Evolutionary conservation across 2,113 vertebrate species (phyloP).

Genomic region (Brienomyrus longianalis): DNA sequence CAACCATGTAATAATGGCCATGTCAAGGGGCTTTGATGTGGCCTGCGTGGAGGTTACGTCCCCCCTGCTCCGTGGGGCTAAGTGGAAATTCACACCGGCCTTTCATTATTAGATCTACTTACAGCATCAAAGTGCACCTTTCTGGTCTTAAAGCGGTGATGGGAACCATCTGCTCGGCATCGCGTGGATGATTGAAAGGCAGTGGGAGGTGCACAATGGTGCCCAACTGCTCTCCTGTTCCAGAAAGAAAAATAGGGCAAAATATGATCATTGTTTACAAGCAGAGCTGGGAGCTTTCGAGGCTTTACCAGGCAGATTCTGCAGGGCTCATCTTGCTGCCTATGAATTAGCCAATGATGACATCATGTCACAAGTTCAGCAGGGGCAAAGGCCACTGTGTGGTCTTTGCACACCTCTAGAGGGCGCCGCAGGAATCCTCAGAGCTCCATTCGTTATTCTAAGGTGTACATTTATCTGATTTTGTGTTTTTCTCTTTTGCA

Average conservation of each 20-base stretch:
- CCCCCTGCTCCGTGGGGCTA: constrained; percentile 6
- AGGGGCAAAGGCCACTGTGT: background rate
- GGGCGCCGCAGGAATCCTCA: background rate
- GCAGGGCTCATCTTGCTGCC: background rate
- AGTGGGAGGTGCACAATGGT: constrained; percentile 31
- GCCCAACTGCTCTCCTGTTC: constrained; percentile 17
- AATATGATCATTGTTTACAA: constrained; percentile 5
- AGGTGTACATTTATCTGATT: constrained; percentile 7
- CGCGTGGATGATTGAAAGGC: constrained; percentile 30
- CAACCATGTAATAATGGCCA: background rate
- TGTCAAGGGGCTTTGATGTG: constrained; percentile 54
- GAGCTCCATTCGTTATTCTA: background rate
- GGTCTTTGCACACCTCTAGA: no score
- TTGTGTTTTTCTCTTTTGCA: constrained; percentile 35
- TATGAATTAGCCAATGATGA: background rate
- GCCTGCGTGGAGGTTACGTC: constrained; percentile 35
- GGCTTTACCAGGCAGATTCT: background rate
- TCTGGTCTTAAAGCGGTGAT: constrained; percentile 40
- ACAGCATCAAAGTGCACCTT: constrained; percentile 37
- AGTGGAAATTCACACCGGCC: constrained; percentile 41
- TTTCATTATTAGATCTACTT: constrained; percentile 46
- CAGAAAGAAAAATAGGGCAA: constrained; percentile 10
- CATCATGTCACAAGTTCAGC: background rate
- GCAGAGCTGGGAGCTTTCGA: background rate
- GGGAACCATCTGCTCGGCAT: constrained; percentile 49